Conservation (phyloP, 2,113 vertebrate species). For the Microtus richardsoni region DNA sequence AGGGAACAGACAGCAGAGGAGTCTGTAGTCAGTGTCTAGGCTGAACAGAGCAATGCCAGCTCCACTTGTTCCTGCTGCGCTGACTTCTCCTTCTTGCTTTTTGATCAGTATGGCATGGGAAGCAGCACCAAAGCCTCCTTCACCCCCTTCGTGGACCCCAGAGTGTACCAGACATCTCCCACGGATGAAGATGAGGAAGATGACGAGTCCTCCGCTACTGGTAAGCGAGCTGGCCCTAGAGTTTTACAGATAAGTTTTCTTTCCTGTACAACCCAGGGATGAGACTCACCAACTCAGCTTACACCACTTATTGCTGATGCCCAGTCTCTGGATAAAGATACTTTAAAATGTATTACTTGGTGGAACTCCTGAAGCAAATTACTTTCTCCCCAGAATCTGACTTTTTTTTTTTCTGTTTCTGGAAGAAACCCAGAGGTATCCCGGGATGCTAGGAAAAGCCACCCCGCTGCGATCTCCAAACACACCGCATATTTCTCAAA, state of each 20-base stretch:
- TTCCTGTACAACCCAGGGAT: not conserved
- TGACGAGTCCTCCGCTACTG: slow-evolving; percentile 90
- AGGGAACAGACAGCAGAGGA: not conserved
- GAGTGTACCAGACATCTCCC: slow-evolving; percentile 97
- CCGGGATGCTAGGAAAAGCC: slow-evolving; percentile 67
- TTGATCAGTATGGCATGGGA: slow-evolving; percentile 92
- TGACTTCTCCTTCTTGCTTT: slow-evolving; percentile 55
- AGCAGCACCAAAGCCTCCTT: slow-evolving; percentile 98
- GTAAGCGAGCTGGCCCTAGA: slow-evolving; percentile 80
- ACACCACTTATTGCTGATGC: not conserved
- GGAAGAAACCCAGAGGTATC: slow-evolving; percentile 70
- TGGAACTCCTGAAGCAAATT: slow-evolving; percentile 34
- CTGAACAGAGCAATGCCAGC: not conserved
- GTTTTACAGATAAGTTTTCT: slow-evolving; percentile 4
- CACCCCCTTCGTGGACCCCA: slow-evolving; percentile 97
- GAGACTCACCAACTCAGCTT: slow-evolving; percentile 5
- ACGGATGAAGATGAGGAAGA: slow-evolving; percentile 95
- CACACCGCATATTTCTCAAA: slow-evolving; percentile 66
- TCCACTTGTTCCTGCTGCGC: not conserved
- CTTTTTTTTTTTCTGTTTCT: slow-evolving; percentile 55
- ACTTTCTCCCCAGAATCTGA: not conserved
- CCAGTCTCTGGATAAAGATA: not conserved
- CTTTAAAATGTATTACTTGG: not conserved
- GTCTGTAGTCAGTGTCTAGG: not conserved
- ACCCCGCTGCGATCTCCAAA: slow-evolving; percentile 63